These are phyloP conservation scores for Dynastes grantii DNA, from an alignment of 2,888 invertebrate genomes.

Conservation along the genomic window DNA sequence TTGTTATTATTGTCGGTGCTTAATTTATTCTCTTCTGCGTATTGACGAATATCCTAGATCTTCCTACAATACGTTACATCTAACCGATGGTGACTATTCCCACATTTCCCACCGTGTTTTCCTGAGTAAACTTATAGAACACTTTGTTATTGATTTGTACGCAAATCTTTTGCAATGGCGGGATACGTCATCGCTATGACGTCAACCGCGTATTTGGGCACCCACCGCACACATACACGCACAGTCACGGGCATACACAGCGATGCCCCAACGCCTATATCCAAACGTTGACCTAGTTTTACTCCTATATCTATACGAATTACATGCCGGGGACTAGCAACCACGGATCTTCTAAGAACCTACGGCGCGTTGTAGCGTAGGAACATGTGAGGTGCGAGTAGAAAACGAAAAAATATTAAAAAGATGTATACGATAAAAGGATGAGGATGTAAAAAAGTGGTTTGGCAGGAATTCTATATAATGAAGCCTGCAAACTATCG, in stretches of 20 bases:
- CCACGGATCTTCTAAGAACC: background rate
- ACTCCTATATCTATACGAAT: constrained; percentile 9
- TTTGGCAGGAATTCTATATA: too few relatives aligned
- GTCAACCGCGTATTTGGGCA: constrained; percentile 49
- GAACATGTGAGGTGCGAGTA: too few relatives aligned
- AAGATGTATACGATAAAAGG: too few relatives aligned
- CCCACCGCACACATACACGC: constrained; percentile 5
- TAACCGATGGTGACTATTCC: background rate
- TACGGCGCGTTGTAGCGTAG: too few relatives aligned
- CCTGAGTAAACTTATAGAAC: constrained; percentile 9
- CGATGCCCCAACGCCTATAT: constrained; percentile 8
- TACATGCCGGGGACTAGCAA: background rate
- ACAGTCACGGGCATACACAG: background rate
- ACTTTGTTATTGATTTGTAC: constrained; percentile 49
- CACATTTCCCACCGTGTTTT: background rate
- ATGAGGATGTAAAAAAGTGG: too few relatives aligned
- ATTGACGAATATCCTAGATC: too few relatives aligned
- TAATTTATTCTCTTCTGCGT: too few relatives aligned
- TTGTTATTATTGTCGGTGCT: background rate
- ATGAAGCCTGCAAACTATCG: too few relatives aligned
- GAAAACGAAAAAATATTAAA: too few relatives aligned
- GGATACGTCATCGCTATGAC: constrained; percentile 50
- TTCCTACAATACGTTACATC: too few relatives aligned
- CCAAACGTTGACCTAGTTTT: constrained; percentile 43
- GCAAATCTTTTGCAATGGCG: constrained; percentile 51